Percentiles rank a stretch among this genome's conserved stretches.
These are phyloP conservation scores for Enchytraeus crypticus DNA, from an alignment of 2,888 invertebrate species.

Conservation along the genomic window DNA sequence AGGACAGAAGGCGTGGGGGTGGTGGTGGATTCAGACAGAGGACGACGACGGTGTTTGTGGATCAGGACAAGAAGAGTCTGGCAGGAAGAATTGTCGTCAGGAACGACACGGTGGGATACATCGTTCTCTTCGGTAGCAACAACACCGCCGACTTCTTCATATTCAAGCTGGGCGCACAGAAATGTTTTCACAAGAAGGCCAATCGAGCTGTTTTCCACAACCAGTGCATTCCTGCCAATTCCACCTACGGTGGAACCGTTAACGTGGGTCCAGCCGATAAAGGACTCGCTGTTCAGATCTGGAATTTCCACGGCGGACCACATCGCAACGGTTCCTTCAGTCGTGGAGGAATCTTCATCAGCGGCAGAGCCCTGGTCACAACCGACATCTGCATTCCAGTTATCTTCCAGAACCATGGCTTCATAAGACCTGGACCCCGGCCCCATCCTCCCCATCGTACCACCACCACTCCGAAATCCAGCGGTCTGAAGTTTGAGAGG, in stretches of 20 bases:
- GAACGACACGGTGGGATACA: background rate
- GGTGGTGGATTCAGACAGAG: background rate
- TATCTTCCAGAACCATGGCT: background rate
- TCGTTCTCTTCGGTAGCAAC: background rate
- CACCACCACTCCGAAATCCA: too few relatives aligned
- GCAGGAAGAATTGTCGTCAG: background rate
- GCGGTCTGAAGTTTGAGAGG: too few relatives aligned
- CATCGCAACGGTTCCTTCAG: background rate
- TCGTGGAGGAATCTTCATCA: too few relatives aligned
- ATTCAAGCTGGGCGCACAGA: background rate
- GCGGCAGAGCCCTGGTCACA: background rate
- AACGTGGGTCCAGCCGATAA: background rate
- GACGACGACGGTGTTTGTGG: background rate
- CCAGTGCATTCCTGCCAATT: background rate
- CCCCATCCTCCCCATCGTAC: too few relatives aligned
- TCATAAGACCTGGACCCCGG: background rate
- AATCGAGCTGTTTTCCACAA: background rate
- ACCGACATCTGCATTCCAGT: background rate
- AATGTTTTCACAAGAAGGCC: background rate
- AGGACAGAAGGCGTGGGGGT: background rate
- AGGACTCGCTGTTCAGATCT: background rate
- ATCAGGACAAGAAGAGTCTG: background rate
- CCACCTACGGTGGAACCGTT: background rate
- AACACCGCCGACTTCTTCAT: background rate
- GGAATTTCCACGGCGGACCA: background rate